Conservation (phyloP, 2,113 vertebrate species). For the Colinus virginianus region DNA sequence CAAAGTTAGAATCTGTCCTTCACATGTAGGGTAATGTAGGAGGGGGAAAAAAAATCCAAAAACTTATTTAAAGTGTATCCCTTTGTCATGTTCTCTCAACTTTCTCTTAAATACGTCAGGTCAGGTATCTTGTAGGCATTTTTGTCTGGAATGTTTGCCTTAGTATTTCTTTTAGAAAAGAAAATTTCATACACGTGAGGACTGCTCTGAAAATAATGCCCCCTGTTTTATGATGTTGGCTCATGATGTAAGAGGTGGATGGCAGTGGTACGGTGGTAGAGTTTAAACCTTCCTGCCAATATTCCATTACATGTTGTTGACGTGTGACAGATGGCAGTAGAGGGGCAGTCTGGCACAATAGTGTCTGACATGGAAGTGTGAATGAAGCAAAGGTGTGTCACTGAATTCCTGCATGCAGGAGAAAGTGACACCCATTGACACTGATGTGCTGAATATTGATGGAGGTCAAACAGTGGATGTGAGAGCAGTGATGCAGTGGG, state of each 20-base stretch:
- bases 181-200: not conserved
- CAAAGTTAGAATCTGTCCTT: not conserved
- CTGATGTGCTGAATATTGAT: not conserved
- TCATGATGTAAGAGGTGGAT: too few relatives aligned
- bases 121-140: not conserved
- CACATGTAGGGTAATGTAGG: not conserved
- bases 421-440: not conserved
- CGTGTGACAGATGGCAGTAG: too few relatives aligned
- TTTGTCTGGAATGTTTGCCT: not conserved
- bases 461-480: not conserved
- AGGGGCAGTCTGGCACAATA: too few relatives aligned
- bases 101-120: not conserved
- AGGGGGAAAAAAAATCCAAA: not conserved
- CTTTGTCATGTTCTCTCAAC: not conserved
- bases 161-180: constrained; percentile 13
- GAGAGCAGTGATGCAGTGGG: too few relatives aligned
- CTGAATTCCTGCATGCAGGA: not conserved
- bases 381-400: not conserved
- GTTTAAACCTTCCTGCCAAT: too few relatives aligned
- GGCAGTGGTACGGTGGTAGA: too few relatives aligned
- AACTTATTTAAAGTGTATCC: not conserved
- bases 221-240: too few relatives aligned
- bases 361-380: too few relatives aligned
- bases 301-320: too few relatives aligned
- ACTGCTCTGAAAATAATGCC: not conserved